Evolutionary conservation across 2,888 invertebrate genomes (phyloP), one percentile per base, ranked within the genome.

Genomic region (Agonum fuliginosum): DNA sequence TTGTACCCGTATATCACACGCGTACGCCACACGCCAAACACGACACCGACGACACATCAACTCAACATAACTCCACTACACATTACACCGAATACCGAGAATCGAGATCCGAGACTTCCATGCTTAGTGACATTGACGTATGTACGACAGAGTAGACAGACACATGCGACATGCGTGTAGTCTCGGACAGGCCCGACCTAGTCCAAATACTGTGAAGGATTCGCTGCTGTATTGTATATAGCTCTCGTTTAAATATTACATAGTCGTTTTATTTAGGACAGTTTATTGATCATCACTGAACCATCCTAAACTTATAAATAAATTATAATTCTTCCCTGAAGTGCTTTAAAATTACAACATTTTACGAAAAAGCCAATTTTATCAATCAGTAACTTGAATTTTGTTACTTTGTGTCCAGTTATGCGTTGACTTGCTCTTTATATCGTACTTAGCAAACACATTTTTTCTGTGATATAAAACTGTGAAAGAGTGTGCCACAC

Each of bases 281-380:
- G 77, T 77, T 70, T 77, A 70, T 74, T 69, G 58, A 77, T 77
- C 58, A 77, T 77, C 77, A 77, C 77, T 77, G 70, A 77, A 77
- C 77, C 77, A 77, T 77, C 78, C 77, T 79, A 79, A 82, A 83
- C 83, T 84, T 83, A n/a, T n/a, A 83, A 81, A 83, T 83, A 83
- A 82, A 83, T 83, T 83, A 84, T 84, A 85, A 86, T 86, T 86
- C 86, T 87, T 86, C 87, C 87, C 87, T 86, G 86, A 86, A 87
- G 87, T 87, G 87, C 87, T 86, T 87, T 87, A 87, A 85, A 82
- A 83, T 86, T 83, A 77, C 70, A 77, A 77, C 69, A 70, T 77
- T 77, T 77, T 77, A 77, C 77, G 77, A 77, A 70, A 75, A 77
- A 77, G 77, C 69, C 77, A 77, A 69, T 77, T 54, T 77, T 77